Conservation (phyloP, 2,113 vertebrate genomes). For the Recurvirostra avosetta region DNA sequence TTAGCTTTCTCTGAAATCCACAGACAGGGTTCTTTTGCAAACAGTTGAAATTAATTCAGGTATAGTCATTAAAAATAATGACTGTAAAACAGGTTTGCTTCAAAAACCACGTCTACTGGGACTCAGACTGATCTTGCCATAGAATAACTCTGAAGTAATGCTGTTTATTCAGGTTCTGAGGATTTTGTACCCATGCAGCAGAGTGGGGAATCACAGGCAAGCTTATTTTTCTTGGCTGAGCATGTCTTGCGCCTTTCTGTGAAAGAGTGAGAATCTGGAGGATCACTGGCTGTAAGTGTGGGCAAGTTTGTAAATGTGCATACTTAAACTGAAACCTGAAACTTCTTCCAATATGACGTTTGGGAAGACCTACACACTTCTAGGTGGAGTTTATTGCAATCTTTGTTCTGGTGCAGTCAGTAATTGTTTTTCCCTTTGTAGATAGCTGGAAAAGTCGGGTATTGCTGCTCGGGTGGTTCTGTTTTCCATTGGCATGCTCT, state of each 20-base stretch:
- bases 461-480: background rate
- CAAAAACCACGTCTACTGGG: background rate
- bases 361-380: background rate
- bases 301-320: background rate
- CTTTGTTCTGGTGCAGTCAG: background rate
- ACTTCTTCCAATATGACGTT: background rate
- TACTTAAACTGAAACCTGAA: background rate
- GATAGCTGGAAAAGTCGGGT: background rate
- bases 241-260: background rate
- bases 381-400: background rate
- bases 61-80: background rate
- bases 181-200: background rate
- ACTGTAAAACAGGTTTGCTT: background rate
- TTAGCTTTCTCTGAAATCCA: background rate
- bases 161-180: background rate
- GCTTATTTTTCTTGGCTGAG: background rate
- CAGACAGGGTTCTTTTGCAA: background rate
- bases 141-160: background rate
- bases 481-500: background rate
- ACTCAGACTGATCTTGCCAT: background rate
- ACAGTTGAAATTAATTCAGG: background rate
- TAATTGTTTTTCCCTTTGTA: background rate
- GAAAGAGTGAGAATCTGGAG: background rate
- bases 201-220: background rate
- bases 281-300: background rate